Evolutionary conservation across 1,140 invertebrate genomes (phyloP).

Genomic region (Drosophila paulistorum): DNA sequence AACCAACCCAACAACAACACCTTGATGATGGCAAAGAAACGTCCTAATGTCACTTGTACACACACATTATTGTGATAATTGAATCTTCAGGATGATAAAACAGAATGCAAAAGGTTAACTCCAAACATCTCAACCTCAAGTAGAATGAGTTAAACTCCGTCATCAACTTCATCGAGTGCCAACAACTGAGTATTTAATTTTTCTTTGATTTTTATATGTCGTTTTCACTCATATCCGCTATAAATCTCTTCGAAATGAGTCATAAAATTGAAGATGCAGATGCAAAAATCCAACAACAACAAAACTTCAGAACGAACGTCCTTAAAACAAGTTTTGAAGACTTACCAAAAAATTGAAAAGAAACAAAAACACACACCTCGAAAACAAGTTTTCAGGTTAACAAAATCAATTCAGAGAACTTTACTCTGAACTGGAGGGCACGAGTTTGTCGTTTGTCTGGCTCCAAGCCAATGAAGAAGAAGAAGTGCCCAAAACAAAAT

Average conservation of each 20-base stretch:
- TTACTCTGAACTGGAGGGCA: conserved; percentile 29
- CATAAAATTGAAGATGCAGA: conserved; percentile 56
- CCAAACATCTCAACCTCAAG: background rate
- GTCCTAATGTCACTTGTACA: conserved; percentile 23
- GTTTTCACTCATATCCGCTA: conserved; percentile 9
- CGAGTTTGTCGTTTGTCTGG: conserved; percentile 52
- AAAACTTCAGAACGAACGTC: conserved; percentile 42
- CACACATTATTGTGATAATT: conserved; percentile 38
- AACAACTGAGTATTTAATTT: background rate
- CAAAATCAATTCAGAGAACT: conserved; percentile 60
- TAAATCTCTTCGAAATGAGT: conserved; percentile 48
- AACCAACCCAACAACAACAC: background rate
- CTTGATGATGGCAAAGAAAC: background rate
- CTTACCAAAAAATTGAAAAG: conserved; percentile 39
- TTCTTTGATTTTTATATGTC: background rate
- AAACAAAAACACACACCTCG: background rate
- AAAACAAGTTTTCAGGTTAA: conserved; percentile 73
- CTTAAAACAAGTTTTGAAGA: conserved; percentile 69
- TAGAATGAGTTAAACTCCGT: background rate
- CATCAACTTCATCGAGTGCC: no score
- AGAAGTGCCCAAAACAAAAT: conserved; percentile 23
- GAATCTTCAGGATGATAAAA: conserved; percentile 16
- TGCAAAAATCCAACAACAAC: conserved; percentile 14
- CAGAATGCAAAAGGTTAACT: conserved; percentile 11
- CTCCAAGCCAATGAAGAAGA: conserved; percentile 22